Evolutionary conservation across 2,113 vertebrate genomes (phyloP).

Genomic region (Emydocephalus ijimae): DNA sequence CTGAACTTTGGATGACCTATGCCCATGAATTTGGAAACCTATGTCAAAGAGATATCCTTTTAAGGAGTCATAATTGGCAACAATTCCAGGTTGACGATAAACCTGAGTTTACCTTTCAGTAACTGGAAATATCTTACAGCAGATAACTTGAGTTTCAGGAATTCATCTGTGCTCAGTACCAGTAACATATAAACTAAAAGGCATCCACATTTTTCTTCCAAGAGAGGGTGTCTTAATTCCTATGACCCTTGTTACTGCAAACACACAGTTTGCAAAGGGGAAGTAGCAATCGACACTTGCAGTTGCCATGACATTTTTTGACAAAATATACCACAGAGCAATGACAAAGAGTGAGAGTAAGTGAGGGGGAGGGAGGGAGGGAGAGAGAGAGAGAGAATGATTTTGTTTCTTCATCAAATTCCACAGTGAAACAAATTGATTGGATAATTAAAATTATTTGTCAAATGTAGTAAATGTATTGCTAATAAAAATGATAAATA

Average conservation of each 20-base stretch:
- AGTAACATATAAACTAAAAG: background rate
- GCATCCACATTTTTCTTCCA: background rate
- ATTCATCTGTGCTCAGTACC: background rate
- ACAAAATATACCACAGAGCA: background rate
- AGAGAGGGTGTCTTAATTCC: background rate
- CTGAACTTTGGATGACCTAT: background rate
- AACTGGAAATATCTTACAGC: background rate
- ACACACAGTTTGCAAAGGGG: background rate
- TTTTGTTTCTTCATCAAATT: background rate
- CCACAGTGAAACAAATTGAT: background rate
- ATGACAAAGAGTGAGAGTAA: background rate
- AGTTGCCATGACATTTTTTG: background rate
- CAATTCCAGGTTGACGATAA: background rate
- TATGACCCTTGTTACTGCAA: background rate
- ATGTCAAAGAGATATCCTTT: background rate
- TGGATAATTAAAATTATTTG: slow-evolving; percentile 2
- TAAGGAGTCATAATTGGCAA: background rate
- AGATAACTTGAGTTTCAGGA: background rate
- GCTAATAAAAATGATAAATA: background rate
- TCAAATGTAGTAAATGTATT: background rate
- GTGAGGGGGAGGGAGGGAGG: background rate
- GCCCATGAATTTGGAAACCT: background rate
- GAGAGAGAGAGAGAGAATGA: background rate
- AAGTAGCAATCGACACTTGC: background rate
- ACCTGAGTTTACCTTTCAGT: background rate